Base-by-base conservation (phyloP, 2,888 invertebrate genomes). In the Sabellastarte sp. region DNA sequence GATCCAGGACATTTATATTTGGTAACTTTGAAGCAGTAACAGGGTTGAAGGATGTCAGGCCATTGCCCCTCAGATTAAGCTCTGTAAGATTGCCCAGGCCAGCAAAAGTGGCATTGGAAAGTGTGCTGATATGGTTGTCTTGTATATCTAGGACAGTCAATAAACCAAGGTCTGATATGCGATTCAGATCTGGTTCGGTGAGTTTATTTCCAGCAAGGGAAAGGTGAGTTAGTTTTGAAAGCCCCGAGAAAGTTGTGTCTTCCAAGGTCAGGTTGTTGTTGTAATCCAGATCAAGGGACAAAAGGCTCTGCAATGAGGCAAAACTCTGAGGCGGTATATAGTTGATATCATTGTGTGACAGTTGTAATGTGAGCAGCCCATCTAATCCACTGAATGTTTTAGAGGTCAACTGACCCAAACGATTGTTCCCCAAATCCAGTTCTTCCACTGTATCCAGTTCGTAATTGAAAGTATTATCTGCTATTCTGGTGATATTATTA, bases 41-140 rank as follows among this genome's bases (percentile, higher is more conserved):
- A 15, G 41, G 41, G 20, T 41, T 10, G 41, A 41, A 41, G 41
- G 10, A 15, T 41, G 53, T 53, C 5, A 53, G 28, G 5, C 26
- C 20, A 26, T 53, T 53, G 20, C 53, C 53, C 53, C 53, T 15
- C 5, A 53, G 53, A n/a, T 53, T 53, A 26, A 53, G 53, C 4
- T 26, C 24, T 10, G 53, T 53, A 5, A 53, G 53, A 26, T 53
- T 53, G 20, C 24, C 53, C 53, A 53, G 5, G 28, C 53, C 53
- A 26, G 20, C 5, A 10, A 53, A 26, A 5, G 28, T 26, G 53
- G 15, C 53, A 5, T 5, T 5, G 20, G 53, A 26, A 10, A 53
- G 53, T 5, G 15, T 15, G 20, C 15, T 24, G 53, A 53, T 53
- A 5, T 10, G 20, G 53, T 53, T 53, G 28, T 53, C 5, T 5